These are phyloP conservation scores for Hesperophylax magnus DNA, from an alignment of 1,140 invertebrate species.

Conservation along the genomic window DNA sequence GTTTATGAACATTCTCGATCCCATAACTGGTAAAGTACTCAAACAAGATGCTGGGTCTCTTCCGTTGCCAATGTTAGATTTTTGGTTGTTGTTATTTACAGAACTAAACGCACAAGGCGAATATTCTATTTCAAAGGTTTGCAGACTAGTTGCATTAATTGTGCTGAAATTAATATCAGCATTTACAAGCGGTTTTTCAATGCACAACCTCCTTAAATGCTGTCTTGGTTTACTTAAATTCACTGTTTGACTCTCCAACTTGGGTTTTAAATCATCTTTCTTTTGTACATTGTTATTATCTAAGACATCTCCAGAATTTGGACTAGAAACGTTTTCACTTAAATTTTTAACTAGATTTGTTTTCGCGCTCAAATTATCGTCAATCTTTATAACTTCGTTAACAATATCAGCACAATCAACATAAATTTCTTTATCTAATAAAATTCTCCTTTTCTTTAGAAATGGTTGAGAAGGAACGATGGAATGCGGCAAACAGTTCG, in stretches of 20 bases:
- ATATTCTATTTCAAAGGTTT: slow-evolving; percentile 57
- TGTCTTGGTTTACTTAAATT: not conserved
- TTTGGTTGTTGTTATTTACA: not conserved
- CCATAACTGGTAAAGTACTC: slow-evolving; percentile 55
- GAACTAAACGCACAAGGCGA: slow-evolving; percentile 45
- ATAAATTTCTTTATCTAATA: slow-evolving; percentile 47
- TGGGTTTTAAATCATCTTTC: not conserved
- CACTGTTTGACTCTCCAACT: not conserved
- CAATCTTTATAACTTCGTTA: not conserved
- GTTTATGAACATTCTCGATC: slow-evolving; percentile 53
- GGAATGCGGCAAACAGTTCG: slow-evolving; percentile 34
- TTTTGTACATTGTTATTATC: slow-evolving; percentile 3
- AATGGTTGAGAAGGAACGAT: slow-evolving; percentile 29
- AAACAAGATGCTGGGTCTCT: slow-evolving; percentile 35
- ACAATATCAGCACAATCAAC: slow-evolving; percentile 33
- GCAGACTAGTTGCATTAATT: slow-evolving; percentile 39
- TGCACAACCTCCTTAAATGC: slow-evolving; percentile 25
- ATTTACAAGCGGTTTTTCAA: slow-evolving; percentile 46
- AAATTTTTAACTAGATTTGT: not conserved
- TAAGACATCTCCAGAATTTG: slow-evolving; percentile 19
- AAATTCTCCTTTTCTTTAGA: slow-evolving; percentile 46
- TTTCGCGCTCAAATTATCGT: not conserved
- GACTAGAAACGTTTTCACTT: slow-evolving; percentile 28
- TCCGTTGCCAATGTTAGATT: not conserved
- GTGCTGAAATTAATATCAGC: not conserved